These are phyloP conservation scores for Neotoma lepida DNA, from an alignment of 2,113 vertebrate species.

Conservation along the genomic window DNA sequence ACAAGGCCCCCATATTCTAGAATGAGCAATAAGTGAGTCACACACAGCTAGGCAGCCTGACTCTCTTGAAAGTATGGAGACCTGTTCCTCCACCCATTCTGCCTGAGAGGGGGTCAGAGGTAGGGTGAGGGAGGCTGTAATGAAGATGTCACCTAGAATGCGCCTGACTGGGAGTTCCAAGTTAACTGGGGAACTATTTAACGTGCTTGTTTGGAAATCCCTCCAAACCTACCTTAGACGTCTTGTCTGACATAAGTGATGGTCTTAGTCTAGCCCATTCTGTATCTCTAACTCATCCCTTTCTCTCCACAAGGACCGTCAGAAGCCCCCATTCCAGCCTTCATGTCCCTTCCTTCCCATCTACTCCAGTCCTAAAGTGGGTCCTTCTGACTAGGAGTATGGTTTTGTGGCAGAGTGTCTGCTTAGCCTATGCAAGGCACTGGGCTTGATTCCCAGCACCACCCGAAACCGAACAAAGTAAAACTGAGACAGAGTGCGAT, in stretches of 20 bases:
- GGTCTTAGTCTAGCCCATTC: not conserved
- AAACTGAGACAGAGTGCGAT: not conserved
- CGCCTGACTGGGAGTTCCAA: not conserved
- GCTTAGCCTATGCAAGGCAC: not conserved
- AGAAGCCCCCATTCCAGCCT: not conserved
- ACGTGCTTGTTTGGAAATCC: not conserved
- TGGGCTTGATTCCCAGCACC: not conserved
- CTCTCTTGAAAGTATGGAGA: not conserved
- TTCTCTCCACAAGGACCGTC: not conserved
- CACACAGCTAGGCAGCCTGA: not conserved
- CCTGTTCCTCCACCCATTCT: not conserved
- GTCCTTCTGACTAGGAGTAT: not conserved
- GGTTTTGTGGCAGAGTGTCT: not conserved
- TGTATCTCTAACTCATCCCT: not conserved
- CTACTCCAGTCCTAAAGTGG: not conserved
- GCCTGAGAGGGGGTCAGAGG: not conserved
- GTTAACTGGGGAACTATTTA: not conserved
- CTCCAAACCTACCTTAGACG: not conserved
- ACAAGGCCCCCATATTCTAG: not conserved
- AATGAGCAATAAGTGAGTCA: slow-evolving; percentile 51
- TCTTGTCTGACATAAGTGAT: not conserved
- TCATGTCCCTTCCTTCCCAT: not conserved
- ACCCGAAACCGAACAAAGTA: not conserved
- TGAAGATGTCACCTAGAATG: not conserved
- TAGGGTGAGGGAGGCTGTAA: not conserved